Evolutionary conservation across 1,140 invertebrate species (phyloP).

Genomic region (Dreissena polymorpha): DNA sequence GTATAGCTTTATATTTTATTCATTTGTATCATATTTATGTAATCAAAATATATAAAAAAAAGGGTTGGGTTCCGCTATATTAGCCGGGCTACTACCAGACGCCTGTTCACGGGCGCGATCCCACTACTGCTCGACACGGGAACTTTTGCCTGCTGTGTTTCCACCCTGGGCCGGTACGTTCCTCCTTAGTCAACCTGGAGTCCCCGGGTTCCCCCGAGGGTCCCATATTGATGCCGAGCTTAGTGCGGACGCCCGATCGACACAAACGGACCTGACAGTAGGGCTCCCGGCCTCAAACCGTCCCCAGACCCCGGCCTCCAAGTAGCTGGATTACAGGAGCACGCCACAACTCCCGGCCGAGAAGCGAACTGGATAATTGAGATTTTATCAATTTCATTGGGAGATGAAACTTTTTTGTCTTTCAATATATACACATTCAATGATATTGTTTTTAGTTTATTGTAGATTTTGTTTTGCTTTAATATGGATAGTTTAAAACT

Average conservation of each 20-base stretch:
- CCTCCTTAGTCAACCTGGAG: slow-evolving; percentile 94
- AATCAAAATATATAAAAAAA: no score
- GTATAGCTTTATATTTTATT: no score
- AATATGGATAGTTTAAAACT: no score
- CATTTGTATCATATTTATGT: no score
- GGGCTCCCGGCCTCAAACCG: slow-evolving; percentile 90
- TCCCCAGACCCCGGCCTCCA: slow-evolving; percentile 82
- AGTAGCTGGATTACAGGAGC: slow-evolving; percentile 96
- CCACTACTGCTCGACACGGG: slow-evolving; percentile 97
- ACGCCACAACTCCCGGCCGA: slow-evolving; percentile 77
- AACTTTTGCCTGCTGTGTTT: slow-evolving; percentile 98
- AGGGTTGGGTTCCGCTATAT: slow-evolving; percentile 91
- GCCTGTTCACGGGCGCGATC: slow-evolving; percentile 97
- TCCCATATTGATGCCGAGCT: slow-evolving; percentile 95
- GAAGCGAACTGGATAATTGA: neutral
- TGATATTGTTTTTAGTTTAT: no score
- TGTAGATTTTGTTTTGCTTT: no score
- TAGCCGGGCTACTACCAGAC: slow-evolving; percentile 86
- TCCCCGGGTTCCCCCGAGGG: slow-evolving; percentile 22
- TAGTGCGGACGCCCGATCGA: slow-evolving; percentile 83
- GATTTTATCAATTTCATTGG: neutral
- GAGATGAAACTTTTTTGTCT: no score
- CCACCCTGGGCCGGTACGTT: slow-evolving; percentile 97
- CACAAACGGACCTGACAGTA: slow-evolving; percentile 76
- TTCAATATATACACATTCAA: no score